Evolutionary conservation across 2,797 vertebrate genomes (phyloP).

Genomic region (Tokudaia muenninki): DNA sequence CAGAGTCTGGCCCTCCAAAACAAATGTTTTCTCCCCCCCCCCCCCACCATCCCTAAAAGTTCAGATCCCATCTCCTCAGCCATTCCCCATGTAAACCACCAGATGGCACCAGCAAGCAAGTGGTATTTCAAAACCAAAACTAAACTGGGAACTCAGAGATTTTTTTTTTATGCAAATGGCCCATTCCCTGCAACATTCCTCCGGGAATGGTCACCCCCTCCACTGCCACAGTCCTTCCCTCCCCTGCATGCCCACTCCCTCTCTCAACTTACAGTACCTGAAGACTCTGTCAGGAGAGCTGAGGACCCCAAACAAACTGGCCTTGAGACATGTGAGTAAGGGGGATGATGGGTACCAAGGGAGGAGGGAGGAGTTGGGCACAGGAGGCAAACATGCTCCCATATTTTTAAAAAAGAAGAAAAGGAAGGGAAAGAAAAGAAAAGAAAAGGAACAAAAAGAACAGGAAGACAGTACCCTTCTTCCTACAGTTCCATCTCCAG

Average conservation of each 20-base stretch:
- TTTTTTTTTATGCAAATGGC: constrained; percentile 76
- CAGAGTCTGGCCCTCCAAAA: too few relatives aligned
- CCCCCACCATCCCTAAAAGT: not conserved
- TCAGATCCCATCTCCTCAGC: not conserved
- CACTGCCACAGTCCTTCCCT: constrained; percentile 48
- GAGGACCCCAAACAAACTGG: constrained; percentile 12
- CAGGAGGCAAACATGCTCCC: not conserved
- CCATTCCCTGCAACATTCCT: constrained; percentile 67
- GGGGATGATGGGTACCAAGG: not conserved
- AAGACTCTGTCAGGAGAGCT: constrained; percentile 35
- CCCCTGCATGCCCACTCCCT: constrained; percentile 36
- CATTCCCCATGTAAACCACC: constrained; percentile 13
- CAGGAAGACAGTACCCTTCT: not conserved
- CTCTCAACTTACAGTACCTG: constrained; percentile 18
- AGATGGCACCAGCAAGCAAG: constrained; percentile 72
- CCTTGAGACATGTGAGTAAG: constrained; percentile 77
- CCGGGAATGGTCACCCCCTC: constrained; percentile 61
- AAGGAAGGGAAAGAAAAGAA: too few relatives aligned
- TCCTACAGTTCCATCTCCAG: not conserved
- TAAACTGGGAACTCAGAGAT: constrained; percentile 52
- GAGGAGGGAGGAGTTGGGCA: not conserved
- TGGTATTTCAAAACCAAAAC: constrained; percentile 73
- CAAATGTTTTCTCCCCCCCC: not conserved
- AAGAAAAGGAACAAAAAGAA: too few relatives aligned
- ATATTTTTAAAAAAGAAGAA: not conserved